A percentile compares a stretch with the other conserved stretches of the same genome.
phyloP scores from a whole-genome alignment of 2,113 vertebrate genomes.

The Sapayoa aenigma region DNA sequence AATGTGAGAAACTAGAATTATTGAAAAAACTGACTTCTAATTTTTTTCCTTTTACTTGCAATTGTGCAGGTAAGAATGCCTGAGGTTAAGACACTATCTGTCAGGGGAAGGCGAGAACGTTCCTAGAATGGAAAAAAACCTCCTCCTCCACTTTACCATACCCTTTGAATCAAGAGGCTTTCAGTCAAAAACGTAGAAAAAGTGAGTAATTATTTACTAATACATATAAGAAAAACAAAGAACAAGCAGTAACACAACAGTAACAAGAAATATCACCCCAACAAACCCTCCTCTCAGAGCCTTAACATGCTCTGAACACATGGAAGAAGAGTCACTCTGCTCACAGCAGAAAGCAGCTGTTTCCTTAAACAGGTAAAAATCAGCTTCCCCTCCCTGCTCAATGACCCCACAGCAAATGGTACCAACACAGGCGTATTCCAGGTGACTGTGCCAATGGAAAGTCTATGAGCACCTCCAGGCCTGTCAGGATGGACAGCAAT shows the following conservation, averaged over 20 bases:
- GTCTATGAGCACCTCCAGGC: background rate
- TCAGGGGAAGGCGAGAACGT: too few species aligned
- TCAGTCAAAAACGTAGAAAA: too few species aligned
- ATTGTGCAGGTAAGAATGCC: background rate
- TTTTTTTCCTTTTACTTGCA: background rate
- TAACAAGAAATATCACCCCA: too few species aligned
- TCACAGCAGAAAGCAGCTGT: background rate
- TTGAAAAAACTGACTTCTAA: background rate
- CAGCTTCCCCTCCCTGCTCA: background rate
- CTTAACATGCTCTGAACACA: background rate
- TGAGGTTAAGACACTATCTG: background rate
- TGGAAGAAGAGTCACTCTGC: background rate
- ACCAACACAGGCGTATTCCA: background rate
- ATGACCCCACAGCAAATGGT: background rate
- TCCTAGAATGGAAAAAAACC: too few species aligned
- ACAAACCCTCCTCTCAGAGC: background rate
- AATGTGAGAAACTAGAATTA: background rate
- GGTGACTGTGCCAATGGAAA: background rate
- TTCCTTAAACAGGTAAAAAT: background rate
- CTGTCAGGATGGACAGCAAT: background rate
- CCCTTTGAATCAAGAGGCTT: too few species aligned
- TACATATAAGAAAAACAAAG: too few species aligned
- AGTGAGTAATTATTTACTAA: too few species aligned
- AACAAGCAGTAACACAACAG: too few species aligned
- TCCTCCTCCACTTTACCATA: too few species aligned